These are phyloP conservation scores for Cardiocondyla obscurior DNA, from an alignment of 1,140 invertebrate species.

Conservation along the genomic window DNA sequence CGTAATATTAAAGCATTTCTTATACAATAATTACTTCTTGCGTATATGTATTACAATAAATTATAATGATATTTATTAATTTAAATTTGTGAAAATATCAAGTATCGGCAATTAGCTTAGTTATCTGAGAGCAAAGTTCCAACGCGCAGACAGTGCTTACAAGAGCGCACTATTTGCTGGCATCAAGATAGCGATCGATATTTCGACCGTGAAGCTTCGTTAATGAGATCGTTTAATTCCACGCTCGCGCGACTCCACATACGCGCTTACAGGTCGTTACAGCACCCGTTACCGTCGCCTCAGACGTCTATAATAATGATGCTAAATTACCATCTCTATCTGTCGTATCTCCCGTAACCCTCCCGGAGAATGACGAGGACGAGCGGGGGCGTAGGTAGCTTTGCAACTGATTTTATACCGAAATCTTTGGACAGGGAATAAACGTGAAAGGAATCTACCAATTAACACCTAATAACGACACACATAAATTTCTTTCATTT, in stretches of 20 bases:
- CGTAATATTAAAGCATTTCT: background rate
- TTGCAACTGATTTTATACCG: conserved; percentile 20
- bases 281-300: conserved; percentile 27
- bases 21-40: too few relatives aligned
- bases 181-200: conserved; percentile 36
- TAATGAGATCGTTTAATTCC: conserved; percentile 62
- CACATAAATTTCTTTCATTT: background rate
- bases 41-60: too few relatives aligned
- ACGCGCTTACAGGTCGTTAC: background rate
- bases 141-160: conserved; percentile 3
- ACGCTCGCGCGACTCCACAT: conserved; percentile 11
- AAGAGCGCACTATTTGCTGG: conserved; percentile 11
- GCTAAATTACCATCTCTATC: conserved; percentile 69
- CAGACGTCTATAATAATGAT: conserved; percentile 65
- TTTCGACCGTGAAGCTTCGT: conserved; percentile 43
- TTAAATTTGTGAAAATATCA: background rate
- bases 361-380: conserved; percentile 41
- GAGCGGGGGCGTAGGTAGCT: conserved; percentile 48
- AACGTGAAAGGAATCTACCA: background rate
- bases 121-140: conserved; percentile 10
- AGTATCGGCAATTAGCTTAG: background rate
- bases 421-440: background rate
- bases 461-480: background rate
- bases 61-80: conserved; percentile 23
- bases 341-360: conserved; percentile 44